Conservation (phyloP, 2,797 vertebrate species). For the Gobionotothen gibberifrons region DNA sequence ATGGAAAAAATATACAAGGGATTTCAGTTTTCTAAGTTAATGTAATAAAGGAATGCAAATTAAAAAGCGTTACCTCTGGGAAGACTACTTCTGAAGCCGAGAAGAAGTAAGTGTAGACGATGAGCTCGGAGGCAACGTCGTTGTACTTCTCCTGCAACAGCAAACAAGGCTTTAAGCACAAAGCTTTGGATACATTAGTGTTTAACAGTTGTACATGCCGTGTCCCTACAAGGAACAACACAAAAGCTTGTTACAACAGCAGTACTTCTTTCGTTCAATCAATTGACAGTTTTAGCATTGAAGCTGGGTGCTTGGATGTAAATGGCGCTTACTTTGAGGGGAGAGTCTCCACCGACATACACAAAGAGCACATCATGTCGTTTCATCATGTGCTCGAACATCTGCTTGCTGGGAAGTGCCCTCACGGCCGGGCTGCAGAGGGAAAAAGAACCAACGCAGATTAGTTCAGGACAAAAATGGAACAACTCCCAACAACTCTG, state of each 20-base stretch:
- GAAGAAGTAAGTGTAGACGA: constrained; percentile 98
- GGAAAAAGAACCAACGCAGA: constrained; percentile 10
- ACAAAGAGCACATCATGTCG: constrained; percentile 94
- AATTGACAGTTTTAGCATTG: constrained; percentile 25
- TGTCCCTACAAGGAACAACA: neutral
- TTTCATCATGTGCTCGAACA: constrained; percentile 95
- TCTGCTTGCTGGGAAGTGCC: constrained; percentile 93
- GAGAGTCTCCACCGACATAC: constrained; percentile 94
- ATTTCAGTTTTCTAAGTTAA: constrained; percentile 3
- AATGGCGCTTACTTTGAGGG: constrained; percentile 89
- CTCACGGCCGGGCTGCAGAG: constrained; percentile 90
- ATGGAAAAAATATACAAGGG: neutral
- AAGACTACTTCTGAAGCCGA: constrained; percentile 93
- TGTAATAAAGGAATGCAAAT: constrained; percentile 6
- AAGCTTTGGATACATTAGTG: constrained; percentile 6
- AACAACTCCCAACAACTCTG: neutral
- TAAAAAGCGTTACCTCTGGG: constrained; percentile 87
- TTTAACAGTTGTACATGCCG: constrained; percentile 10
- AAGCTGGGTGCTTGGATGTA: neutral
- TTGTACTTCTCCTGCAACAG: constrained; percentile 93
- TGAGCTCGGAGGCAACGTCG: constrained; percentile 95
- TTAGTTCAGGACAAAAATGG: constrained; percentile 9
- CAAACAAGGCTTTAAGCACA: constrained; percentile 25
- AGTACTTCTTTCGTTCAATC: constrained; percentile 21
- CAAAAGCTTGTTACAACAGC: neutral